Evolutionary conservation across 2,888 invertebrate genomes (phyloP), one percentile per base, ranked within the genome.

Genomic region (Mycalesis mineus): DNA sequence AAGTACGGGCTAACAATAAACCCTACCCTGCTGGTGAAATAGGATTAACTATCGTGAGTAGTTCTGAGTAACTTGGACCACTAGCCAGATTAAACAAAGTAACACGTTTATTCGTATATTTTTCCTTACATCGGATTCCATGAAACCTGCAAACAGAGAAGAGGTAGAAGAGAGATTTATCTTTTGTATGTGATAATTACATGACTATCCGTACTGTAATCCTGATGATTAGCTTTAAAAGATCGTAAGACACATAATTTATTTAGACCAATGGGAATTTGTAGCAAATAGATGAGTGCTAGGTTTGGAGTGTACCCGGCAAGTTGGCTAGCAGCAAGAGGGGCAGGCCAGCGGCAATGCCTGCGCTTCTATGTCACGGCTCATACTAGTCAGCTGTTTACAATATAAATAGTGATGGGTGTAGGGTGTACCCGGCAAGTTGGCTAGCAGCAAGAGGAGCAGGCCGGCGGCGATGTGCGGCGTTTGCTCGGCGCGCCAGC

Each of bases 401-500:
- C 28, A 54, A 13, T 22, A 22, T 5, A 22, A 22, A 22, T 5
- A 22, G 22, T 22, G 5, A 2, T 22, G 5, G 22, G 22, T 22
- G 22, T 9, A 28, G 13, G 15, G 9, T 45, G 57, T 65, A 88
- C 84, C 86, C 88, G 88, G 88, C 80, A 90, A 80, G 81, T 88
- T 78, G 73, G 86, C 85, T 80, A 89, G 84, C 81, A 90, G 82
- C 77, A 91, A 82, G 67, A 89, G 86, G 80, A 89, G 90, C 83
- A 91, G 89, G 87, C 91, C 90, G 91, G 91, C 91, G 90, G 91
- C 90, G 88, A 88, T 88, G 89, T 88, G 92, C 91, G 91, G 92
- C 91, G 91, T 91, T 90, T 93, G 95, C 94, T 94, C 94, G 93
- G 94, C 94, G 93, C 94, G 94, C 94, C 95, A 93, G 94, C 95